Percentiles rank a stretch among this genome's conserved stretches.
These are phyloP conservation scores for Cervus canadensis DNA, from an alignment of 2,113 vertebrate genomes.

Conservation along the genomic window DNA sequence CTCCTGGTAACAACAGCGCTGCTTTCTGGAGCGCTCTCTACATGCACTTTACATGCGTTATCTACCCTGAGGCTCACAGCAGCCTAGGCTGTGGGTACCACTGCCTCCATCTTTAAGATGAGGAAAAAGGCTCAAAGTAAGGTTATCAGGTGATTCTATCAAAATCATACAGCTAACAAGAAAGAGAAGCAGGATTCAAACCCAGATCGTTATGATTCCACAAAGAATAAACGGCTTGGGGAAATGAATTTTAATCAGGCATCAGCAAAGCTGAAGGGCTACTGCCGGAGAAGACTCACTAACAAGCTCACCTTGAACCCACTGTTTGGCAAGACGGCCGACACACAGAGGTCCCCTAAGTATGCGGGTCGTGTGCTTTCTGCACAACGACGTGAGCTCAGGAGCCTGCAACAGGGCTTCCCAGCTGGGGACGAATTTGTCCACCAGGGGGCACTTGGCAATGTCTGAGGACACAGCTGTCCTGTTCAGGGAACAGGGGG, in stretches of 20 bases:
- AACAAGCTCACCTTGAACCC: not conserved
- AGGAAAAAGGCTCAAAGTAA: not conserved
- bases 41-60: rapidly evolving
- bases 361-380: rapidly evolving
- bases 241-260: not conserved
- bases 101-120: not conserved
- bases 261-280: not conserved
- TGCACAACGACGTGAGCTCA: rapidly evolving
- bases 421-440: rapidly evolving
- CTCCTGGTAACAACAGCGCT: not conserved
- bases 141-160: not conserved
- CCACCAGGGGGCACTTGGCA: not conserved
- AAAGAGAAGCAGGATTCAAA: not conserved
- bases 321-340: rapidly evolving
- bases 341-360: not conserved
- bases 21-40: rapidly evolving
- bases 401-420: not conserved
- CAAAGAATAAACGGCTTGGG: not conserved
- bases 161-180: not conserved
- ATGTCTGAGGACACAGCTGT: not conserved
- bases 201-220: not conserved
- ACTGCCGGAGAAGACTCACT: not conserved
- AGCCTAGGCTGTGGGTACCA: not conserved
- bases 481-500: not conserved
- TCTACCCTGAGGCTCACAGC: not conserved